Evolutionary conservation across 2,888 invertebrate species (phyloP).

Genomic region (Octonoba sinensis): DNA sequence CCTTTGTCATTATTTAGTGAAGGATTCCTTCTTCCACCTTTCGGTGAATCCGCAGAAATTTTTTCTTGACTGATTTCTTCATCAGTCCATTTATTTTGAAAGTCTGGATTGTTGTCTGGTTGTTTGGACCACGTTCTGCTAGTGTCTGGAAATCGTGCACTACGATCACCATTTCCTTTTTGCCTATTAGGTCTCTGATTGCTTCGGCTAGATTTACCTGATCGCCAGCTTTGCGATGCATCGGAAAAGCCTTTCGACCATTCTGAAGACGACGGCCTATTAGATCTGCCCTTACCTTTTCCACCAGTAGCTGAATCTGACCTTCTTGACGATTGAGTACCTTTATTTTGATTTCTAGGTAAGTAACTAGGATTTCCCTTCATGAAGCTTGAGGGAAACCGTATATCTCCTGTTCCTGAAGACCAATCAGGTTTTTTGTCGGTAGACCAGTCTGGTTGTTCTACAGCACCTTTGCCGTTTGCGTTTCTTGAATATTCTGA

Average conservation of each 20-base stretch:
- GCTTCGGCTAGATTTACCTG: too few species aligned
- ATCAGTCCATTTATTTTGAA: background rate
- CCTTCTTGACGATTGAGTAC: background rate
- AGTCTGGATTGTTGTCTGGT: background rate
- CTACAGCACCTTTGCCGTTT: background rate
- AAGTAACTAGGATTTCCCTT: too few species aligned
- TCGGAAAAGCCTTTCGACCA: background rate
- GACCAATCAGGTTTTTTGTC: constrained; percentile 20
- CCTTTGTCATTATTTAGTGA: background rate
- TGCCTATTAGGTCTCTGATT: background rate
- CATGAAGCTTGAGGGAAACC: too few species aligned
- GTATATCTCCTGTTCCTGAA: background rate
- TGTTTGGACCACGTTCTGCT: too few species aligned
- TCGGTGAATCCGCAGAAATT: background rate
- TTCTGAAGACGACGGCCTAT: background rate
- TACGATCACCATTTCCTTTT: too few species aligned
- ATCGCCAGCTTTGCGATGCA: too few species aligned
- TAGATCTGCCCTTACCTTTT: background rate
- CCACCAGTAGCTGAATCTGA: background rate
- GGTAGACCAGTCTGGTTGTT: background rate
- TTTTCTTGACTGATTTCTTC: background rate
- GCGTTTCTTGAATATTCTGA: background rate
- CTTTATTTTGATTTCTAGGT: too few species aligned
- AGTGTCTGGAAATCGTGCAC: too few species aligned
- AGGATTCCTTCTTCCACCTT: background rate